Evolutionary conservation across 2,888 invertebrate species (phyloP).

Genomic region (Empis livida): DNA sequence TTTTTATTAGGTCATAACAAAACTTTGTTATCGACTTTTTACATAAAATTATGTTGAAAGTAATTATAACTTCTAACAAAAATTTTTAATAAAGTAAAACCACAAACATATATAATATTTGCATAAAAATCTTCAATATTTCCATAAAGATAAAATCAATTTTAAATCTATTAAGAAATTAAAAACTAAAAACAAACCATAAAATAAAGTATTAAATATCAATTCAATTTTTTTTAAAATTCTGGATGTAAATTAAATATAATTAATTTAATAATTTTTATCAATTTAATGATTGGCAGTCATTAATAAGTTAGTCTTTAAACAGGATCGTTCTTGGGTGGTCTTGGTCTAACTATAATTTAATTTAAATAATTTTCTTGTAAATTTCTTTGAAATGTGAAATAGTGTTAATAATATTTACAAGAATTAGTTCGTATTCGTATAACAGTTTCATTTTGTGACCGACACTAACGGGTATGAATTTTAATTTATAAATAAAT

Average conservation of each 20-base stretch:
- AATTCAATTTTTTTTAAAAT: background rate
- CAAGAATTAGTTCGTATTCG: conserved; percentile 8
- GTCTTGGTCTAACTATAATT: background rate
- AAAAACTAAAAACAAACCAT: background rate
- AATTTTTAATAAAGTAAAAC: too few species aligned
- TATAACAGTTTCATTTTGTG: conserved; percentile 37
- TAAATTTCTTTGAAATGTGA: background rate
- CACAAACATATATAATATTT: conserved; percentile 17
- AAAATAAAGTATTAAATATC: conserved; percentile 8
- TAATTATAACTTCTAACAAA: too few species aligned
- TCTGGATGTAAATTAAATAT: background rate
- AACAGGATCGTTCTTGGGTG: conserved; percentile 12
- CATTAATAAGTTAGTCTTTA: conserved; percentile 14
- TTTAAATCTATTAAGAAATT: conserved; percentile 14
- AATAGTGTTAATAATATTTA: background rate
- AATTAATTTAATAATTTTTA: conserved; percentile 1
- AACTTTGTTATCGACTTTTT: too few species aligned
- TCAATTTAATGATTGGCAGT: background rate
- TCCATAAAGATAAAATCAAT: too few species aligned
- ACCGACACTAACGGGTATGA: conserved; percentile 39
- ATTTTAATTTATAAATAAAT: background rate
- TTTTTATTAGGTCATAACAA: too few species aligned
- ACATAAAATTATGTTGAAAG: too few species aligned
- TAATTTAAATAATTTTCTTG: too few species aligned
- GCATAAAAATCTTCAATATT: too few species aligned